These are phyloP conservation scores for Drosophila cognata DNA, from an alignment of 2,888 invertebrate genomes.

Conservation along the genomic window DNA sequence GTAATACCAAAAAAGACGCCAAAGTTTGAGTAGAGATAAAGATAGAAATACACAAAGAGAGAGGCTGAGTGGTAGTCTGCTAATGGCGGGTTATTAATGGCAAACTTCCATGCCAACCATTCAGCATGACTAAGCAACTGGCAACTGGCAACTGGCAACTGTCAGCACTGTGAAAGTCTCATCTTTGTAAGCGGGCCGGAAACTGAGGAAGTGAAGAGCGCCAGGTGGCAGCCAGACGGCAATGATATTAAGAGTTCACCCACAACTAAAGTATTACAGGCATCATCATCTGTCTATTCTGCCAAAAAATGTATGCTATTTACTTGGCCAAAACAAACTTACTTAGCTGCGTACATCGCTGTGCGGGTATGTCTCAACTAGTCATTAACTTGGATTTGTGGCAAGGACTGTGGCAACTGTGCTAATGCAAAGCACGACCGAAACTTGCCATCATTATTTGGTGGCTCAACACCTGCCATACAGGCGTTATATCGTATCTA, in stretches of 20 bases:
- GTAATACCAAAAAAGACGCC: conserved; percentile 3
- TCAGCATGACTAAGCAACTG: conserved; percentile 53
- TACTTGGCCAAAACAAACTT: conserved; percentile 18
- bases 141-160: conserved; percentile 40
- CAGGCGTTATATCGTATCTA: not conserved
- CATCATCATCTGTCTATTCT: not conserved
- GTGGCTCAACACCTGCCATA: not conserved
- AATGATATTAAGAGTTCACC: conserved; percentile 1
- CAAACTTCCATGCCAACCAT: conserved; percentile 30
- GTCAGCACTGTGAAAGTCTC: conserved; percentile 25
- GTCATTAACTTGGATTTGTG: conserved; percentile 49
- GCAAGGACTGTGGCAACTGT: conserved; percentile 18
- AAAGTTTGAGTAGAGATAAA: not conserved
- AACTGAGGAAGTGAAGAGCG: not conserved
- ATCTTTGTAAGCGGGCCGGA: not conserved
- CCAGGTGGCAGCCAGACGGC: conserved; percentile 13
- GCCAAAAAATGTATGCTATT: not conserved
- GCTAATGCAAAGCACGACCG: conserved; percentile 1
- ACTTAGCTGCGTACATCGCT: conserved; percentile 20
- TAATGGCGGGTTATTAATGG: conserved; percentile 33
- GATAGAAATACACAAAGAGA: too few relatives aligned
- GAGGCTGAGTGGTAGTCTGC: conserved; percentile 2
- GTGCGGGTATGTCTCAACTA: conserved; percentile 7
- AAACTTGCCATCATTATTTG: not conserved
- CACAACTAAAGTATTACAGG: not conserved